These are phyloP conservation scores for Cololabis saira DNA, from an alignment of 2,113 vertebrate genomes.

Conservation along the genomic window DNA sequence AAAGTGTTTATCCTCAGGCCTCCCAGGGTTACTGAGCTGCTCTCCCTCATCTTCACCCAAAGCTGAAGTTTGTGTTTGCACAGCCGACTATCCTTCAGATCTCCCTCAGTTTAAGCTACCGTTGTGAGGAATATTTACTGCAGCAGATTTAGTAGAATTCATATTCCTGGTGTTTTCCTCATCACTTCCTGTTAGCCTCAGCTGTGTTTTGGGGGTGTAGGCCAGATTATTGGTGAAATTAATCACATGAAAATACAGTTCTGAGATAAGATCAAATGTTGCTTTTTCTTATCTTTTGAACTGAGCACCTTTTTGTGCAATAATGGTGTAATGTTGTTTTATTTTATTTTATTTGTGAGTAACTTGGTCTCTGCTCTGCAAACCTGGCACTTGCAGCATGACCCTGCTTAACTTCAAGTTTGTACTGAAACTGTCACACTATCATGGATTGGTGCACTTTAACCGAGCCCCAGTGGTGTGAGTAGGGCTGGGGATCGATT, in stretches of 20 bases:
- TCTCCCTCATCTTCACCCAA: conserved; percentile 30
- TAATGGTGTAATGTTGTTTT: too few species aligned
- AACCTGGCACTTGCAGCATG: not conserved
- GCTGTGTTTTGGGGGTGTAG: too few species aligned
- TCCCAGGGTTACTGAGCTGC: conserved; percentile 24
- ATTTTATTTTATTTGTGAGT: not conserved
- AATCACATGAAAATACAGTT: too few species aligned
- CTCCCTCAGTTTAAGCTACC: conserved; percentile 25
- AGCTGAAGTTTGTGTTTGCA: conserved; percentile 37
- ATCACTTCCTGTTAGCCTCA: too few species aligned
- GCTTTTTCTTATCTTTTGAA: too few species aligned
- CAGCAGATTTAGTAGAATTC: conserved; percentile 3
- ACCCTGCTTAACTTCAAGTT: too few species aligned
- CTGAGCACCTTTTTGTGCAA: too few species aligned
- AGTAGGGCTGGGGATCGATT: too few species aligned
- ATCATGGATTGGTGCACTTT: not conserved
- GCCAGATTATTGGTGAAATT: too few species aligned
- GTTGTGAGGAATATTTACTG: conserved; percentile 9
- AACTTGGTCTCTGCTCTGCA: too few species aligned
- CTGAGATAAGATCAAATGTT: too few species aligned
- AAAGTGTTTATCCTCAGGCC: not conserved
- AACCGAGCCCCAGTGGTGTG: not conserved
- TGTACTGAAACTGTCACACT: too few species aligned
- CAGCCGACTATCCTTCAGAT: conserved; percentile 41
- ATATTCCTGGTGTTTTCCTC: not conserved